Evolutionary conservation across 2,113 vertebrate species (phyloP).

Genomic region (Rhea americana): DNA sequence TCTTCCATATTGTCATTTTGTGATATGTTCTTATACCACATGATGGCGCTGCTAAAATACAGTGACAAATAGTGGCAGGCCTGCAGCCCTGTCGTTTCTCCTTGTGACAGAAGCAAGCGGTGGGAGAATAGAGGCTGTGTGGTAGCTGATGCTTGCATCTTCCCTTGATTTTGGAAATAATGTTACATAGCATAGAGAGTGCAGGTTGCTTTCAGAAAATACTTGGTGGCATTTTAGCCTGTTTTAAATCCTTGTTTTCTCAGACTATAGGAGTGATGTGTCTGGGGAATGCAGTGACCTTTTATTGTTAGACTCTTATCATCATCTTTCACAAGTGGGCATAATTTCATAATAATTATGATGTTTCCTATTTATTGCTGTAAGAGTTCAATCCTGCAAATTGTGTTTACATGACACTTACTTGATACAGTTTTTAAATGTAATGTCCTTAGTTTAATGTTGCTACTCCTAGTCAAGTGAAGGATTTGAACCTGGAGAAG

Average conservation of each 20-base stretch:
- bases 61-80: not conserved
- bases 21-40: not conserved
- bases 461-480: not conserved
- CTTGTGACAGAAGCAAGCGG: accelerated
- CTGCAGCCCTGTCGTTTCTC: not conserved
- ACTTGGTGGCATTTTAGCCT: not conserved
- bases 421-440: not conserved
- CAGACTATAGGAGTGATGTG: not conserved
- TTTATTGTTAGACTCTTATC: not conserved
- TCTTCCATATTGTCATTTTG: accelerated
- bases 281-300: not conserved
- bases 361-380: not conserved
- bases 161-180: not conserved
- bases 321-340: not conserved
- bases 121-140: not conserved
- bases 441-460: not conserved
- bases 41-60: constrained; percentile 31
- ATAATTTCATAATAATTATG: not conserved
- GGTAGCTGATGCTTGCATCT: not conserved
- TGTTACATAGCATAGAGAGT: not conserved
- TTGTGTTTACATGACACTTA: not conserved
- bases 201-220: not conserved
- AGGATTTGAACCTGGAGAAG: not conserved
- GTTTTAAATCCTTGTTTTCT: not conserved
- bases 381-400: not conserved